Evolutionary conservation across 2,888 invertebrate genomes (phyloP).

Genomic region (Synanthedon andrenaeformis): DNA sequence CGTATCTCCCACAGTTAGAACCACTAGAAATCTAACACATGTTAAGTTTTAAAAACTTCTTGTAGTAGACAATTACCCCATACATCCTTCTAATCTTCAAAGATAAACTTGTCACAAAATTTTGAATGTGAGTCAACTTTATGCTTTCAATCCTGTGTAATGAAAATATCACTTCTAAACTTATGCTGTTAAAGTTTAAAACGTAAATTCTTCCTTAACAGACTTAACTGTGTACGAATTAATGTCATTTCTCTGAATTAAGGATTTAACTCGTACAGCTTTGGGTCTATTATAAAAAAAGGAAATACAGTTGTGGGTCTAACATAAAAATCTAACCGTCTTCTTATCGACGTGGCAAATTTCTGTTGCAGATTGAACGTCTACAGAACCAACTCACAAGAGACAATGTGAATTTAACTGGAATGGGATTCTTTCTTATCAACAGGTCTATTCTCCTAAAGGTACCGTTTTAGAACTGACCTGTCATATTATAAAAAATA

Average conservation of each 20-base stretch:
- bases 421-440: slow-evolving; percentile 66
- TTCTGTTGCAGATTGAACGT: slow-evolving; percentile 59
- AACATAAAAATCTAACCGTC: too few species aligned
- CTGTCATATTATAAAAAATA: neutral
- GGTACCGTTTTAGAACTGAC: slow-evolving; percentile 23
- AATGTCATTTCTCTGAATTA: too few species aligned
- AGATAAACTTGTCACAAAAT: neutral
- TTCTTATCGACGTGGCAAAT: too few species aligned
- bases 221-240: too few species aligned
- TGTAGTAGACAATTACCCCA: neutral
- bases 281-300: too few species aligned
- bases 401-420: slow-evolving; percentile 70
- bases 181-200: neutral
- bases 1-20: too few species aligned
- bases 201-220: neutral
- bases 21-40: too few species aligned
- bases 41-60: neutral
- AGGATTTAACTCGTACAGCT: too few species aligned
- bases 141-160: neutral
- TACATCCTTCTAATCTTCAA: neutral
- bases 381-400: slow-evolving; percentile 71
- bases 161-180: neutral
- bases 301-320: too few species aligned
- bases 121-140: neutral
- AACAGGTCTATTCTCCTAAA: slow-evolving; percentile 66